Percentiles rank a stretch among this genome's conserved stretches.
phyloP scores from a whole-genome alignment of 2,113 vertebrate genomes.

The Bucco capensis region DNA sequence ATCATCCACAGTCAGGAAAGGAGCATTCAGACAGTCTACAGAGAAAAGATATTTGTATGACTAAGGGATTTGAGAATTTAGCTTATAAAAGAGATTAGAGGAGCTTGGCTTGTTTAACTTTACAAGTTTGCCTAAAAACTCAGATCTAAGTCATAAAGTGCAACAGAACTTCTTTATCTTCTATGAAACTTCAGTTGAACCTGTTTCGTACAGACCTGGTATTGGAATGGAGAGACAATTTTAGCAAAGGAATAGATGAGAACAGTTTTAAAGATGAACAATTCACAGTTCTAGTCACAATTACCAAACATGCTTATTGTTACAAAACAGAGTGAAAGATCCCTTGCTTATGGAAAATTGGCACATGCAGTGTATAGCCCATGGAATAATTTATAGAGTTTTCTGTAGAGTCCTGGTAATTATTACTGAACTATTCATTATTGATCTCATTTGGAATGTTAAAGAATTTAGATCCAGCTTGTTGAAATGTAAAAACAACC shows the following conservation, averaged over 20 bases:
- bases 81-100: neutral
- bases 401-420: slow-evolving; percentile 54
- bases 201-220: neutral
- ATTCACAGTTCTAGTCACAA: neutral
- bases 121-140: neutral
- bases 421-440: slow-evolving; percentile 64
- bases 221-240: neutral
- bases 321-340: slow-evolving; percentile 46
- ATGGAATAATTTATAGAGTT: slow-evolving; percentile 51
- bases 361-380: neutral
- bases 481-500: slow-evolving; percentile 47
- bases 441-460: slow-evolving; percentile 59
- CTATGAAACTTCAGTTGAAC: neutral
- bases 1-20: neutral
- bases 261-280: neutral
- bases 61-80: neutral
- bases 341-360: slow-evolving; percentile 54
- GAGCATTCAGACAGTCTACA: neutral
- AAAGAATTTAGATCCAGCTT: slow-evolving; percentile 44
- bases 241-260: neutral
- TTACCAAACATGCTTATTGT: slow-evolving; percentile 42
- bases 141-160: neutral
- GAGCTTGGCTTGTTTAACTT: neutral
- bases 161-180: neutral
- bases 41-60: neutral